Percentiles rank a stretch among this genome's conserved stretches.
These are phyloP conservation scores for Melieria picta DNA, from an alignment of 2,888 invertebrate genomes.

Conservation along the genomic window DNA sequence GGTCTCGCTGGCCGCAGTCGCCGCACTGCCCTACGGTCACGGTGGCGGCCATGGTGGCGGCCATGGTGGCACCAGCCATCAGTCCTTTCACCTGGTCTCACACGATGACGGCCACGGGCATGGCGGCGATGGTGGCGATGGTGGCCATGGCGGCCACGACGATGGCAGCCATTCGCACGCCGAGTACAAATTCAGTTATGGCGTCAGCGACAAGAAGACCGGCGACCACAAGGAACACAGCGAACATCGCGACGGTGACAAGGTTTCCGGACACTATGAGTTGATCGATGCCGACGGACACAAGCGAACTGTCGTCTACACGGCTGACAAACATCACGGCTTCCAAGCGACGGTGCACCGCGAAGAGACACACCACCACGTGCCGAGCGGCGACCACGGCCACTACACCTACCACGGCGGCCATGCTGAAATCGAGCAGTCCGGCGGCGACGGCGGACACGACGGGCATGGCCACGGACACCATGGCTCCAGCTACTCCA, in stretches of 20 bases:
- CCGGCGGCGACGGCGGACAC: slow-evolving; percentile 20
- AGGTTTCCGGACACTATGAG: slow-evolving; percentile 58
- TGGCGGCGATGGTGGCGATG: slow-evolving; percentile 14
- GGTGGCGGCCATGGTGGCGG: neutral
- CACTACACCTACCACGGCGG: slow-evolving; percentile 38
- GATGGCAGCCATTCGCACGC: slow-evolving; percentile 51
- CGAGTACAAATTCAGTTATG: slow-evolving; percentile 54
- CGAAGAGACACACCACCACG: slow-evolving; percentile 48
- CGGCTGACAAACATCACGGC: slow-evolving; percentile 56
- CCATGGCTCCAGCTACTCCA: neutral
- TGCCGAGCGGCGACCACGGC: slow-evolving; percentile 37
- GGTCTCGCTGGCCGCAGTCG: slow-evolving; percentile 41
- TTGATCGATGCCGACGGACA: slow-evolving; percentile 58
- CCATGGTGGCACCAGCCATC: slow-evolving; percentile 19
- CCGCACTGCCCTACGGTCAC: slow-evolving; percentile 36
- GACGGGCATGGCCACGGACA: slow-evolving; percentile 26
- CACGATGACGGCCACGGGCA: slow-evolving; percentile 19
- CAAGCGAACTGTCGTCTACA: slow-evolving; percentile 57
- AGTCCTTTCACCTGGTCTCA: slow-evolving; percentile 22
- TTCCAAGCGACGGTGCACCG: slow-evolving; percentile 54
- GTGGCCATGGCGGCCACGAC: slow-evolving; percentile 31
- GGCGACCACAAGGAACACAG: slow-evolving; percentile 54
- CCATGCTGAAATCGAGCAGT: slow-evolving; percentile 37
- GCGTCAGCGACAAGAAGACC: slow-evolving; percentile 55
- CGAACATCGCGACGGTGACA: slow-evolving; percentile 54